These are phyloP conservation scores for Platyrinchus mystaceus DNA, from an alignment of 2,797 vertebrate species.

Conservation along the genomic window DNA sequence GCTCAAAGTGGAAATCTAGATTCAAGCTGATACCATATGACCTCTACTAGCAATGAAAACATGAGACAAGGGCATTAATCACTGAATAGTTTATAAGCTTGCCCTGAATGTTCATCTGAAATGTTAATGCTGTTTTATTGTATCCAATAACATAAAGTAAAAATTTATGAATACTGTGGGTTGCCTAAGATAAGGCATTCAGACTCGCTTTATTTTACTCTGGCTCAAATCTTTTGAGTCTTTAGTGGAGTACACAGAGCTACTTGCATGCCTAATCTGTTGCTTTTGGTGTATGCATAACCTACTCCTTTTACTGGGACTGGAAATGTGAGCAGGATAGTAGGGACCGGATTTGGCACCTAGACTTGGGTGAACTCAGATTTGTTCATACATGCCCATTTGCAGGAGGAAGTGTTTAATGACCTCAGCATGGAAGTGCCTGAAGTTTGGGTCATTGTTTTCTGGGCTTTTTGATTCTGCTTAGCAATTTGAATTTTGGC, in stretches of 20 bases:
- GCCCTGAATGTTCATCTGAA: neutral
- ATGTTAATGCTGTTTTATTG: conserved; percentile 11
- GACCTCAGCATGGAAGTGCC: accelerated
- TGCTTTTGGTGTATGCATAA: neutral
- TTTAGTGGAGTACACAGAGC: neutral
- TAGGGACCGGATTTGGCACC: neutral
- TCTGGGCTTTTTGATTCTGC: neutral
- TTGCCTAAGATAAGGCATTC: neutral
- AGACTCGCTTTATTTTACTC: neutral
- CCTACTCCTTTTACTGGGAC: neutral
- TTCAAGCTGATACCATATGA: conserved; percentile 31
- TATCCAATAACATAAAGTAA: neutral
- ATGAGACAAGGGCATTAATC: conserved; percentile 21
- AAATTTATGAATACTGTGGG: neutral
- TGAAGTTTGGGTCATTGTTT: neutral
- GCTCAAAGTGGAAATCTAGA: conserved; percentile 15
- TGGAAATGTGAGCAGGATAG: neutral
- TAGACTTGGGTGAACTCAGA: neutral
- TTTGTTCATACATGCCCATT: neutral
- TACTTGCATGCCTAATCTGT: neutral
- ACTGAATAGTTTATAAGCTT: neutral
- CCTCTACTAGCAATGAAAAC: conserved; percentile 20
- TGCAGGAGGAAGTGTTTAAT: neutral
- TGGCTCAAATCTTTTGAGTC: neutral
- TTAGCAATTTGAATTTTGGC: neutral